A percentile compares a stretch with the other conserved stretches of the same genome.
Conservation (phyloP, 2,113 vertebrate species). For the Burhinus oedicnemus region DNA sequence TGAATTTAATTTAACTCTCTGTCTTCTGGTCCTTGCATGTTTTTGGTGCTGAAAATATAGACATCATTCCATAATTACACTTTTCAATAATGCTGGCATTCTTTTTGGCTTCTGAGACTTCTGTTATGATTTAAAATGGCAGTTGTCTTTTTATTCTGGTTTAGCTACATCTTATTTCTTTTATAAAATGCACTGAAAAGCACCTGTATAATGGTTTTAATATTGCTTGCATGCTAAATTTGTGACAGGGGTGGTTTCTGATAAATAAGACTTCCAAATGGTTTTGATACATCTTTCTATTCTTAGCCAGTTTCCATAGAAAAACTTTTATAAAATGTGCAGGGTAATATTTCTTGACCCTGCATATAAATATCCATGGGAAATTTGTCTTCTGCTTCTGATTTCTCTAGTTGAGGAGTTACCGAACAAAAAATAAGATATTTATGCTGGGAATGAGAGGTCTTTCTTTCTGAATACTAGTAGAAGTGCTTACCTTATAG, state of each 20-base stretch:
- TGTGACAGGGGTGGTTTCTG: not conserved
- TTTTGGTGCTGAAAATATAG: not conserved
- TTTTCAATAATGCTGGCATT: not conserved
- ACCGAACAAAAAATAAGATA: not conserved
- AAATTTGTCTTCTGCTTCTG: not conserved
- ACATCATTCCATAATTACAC: not conserved
- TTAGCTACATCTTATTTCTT: not conserved
- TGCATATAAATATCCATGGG: not conserved
- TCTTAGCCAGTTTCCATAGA: not conserved
- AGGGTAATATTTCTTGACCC: not conserved
- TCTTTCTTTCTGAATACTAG: not conserved
- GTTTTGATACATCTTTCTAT: constrained; percentile 12
- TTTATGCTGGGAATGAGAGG: not conserved
- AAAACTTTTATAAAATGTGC: not conserved
- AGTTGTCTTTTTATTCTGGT: not conserved
- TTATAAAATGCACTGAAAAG: not conserved
- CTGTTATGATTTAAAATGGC: not conserved
- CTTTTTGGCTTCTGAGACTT: not conserved
- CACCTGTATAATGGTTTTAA: not conserved
- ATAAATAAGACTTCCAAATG: not conserved
- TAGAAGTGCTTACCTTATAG: not conserved
- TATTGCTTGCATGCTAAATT: not conserved
- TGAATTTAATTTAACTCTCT: not conserved
- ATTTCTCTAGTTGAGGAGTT: not conserved
- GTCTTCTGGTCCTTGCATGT: not conserved